Conservation (phyloP, 2,888 invertebrate genomes). For the Odontothrips loti region DNA sequence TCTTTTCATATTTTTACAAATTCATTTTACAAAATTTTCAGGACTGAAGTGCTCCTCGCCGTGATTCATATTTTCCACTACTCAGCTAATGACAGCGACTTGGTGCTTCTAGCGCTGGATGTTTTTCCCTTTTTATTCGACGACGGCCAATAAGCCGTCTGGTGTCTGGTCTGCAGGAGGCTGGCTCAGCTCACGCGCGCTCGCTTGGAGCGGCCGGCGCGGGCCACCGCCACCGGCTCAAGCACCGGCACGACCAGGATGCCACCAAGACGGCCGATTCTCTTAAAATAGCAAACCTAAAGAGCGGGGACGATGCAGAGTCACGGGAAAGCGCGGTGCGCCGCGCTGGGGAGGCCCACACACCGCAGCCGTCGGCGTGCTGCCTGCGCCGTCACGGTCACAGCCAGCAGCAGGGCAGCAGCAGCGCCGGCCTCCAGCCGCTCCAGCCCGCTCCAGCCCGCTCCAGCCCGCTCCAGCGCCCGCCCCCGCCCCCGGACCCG, state of each 20-base stretch:
- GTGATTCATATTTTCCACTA: too few relatives aligned
- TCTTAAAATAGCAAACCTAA: slow-evolving; percentile 24
- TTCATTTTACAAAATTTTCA: too few relatives aligned
- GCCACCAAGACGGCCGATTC: slow-evolving; percentile 8
- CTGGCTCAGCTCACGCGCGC: not conserved
- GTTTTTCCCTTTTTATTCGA: not conserved
- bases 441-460: too few relatives aligned
- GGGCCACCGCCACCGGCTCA: not conserved
- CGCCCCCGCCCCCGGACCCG: not conserved
- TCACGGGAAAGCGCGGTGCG: slow-evolving; percentile 15
- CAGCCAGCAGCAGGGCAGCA: too few relatives aligned
- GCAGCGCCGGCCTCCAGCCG: too few relatives aligned
- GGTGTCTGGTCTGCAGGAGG: not conserved
- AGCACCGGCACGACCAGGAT: not conserved
- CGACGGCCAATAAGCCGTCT: not conserved
- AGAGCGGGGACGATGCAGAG: slow-evolving; percentile 23
- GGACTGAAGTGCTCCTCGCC: too few relatives aligned
- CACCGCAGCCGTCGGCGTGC: not conserved
- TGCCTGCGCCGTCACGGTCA: not conserved
- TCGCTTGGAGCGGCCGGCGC: not conserved
- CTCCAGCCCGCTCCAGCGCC: not conserved
- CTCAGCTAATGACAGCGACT: too few relatives aligned
- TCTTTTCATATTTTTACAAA: too few relatives aligned
- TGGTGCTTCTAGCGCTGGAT: not conserved
- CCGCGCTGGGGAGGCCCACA: not conserved